Evolutionary conservation across 2,888 invertebrate species (phyloP).

Genomic region (Tetranychus piercei): DNA sequence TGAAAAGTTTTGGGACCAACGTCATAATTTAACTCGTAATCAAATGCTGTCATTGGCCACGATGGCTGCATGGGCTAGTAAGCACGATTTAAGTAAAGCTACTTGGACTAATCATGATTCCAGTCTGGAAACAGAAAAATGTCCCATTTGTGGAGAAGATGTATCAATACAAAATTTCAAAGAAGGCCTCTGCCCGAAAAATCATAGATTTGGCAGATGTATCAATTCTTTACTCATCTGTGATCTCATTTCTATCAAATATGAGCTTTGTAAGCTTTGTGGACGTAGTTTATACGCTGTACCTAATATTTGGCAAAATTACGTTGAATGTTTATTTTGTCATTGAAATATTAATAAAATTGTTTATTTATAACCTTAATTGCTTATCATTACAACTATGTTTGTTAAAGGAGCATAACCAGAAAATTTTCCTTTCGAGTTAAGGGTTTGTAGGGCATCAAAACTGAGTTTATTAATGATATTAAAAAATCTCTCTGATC

Average conservation of each 20-base stretch:
- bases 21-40: background rate
- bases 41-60: background rate
- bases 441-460: too few species aligned
- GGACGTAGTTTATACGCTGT: background rate
- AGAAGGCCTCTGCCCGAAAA: background rate
- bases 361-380: too few species aligned
- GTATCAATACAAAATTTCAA: background rate
- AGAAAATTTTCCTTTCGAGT: too few species aligned
- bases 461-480: too few species aligned
- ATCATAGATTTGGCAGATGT: background rate
- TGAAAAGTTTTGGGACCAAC: too few species aligned
- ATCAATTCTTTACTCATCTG: background rate
- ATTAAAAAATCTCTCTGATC: too few species aligned
- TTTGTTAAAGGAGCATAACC: too few species aligned
- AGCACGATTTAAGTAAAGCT: too few species aligned
- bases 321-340: slow-evolving; percentile 3
- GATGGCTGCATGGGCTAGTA: background rate
- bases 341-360: background rate
- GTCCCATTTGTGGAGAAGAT: background rate
- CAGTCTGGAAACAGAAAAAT: background rate
- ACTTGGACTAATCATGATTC: background rate
- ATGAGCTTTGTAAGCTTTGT: slow-evolving; percentile 5
- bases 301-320: background rate
- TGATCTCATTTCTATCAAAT: background rate
- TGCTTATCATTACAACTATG: too few species aligned